Evolutionary conservation across 2,113 vertebrate species (phyloP), one percentile per base, ranked within the genome.

Genomic region (Acanthochromis polyacanthus): DNA sequence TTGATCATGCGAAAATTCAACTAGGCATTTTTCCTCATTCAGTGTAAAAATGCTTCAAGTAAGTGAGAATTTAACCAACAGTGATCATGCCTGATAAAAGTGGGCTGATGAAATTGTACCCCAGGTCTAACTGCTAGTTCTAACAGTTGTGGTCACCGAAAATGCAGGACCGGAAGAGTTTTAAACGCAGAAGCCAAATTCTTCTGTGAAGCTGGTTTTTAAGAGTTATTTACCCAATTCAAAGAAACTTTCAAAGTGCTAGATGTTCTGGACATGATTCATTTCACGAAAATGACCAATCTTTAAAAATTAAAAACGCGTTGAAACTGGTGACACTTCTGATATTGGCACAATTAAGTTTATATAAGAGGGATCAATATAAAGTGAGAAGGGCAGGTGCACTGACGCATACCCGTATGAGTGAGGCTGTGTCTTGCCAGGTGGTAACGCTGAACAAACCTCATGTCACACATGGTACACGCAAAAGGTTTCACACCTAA

Each of bases 401-500:
- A 89, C 81, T 80, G 84, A 82, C 82, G 78, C 92, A 90, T 95
- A 95, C 94, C 94, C 89, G 93, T 94, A 91, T 95, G 93, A 92
- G 93, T 95, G 90, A 95, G 93, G 94, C 93, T 94, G 94, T 94
- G 93, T 93, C 94, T 94, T 61, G 93, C 89, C 90, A 95, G 93
- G 90, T 94, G 94, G 92, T 95, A 94, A 90, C 93, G 93, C 90
- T 93, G 93, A 89, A 94, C 87, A 93, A 94, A 95, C 92, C 93
- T 93, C 93, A 94, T 94, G 93, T 95, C 93, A 84, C 94, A 95
- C 93, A 94, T 93, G 91, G 94, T 92, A 70, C 93, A 94, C 91
- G 93, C 94, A 82, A 89, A 95, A 81, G 93, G 93, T 92, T 94
- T 95, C 93, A 94, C 93, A 89, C 93, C 94, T 95, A 90, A 93